Evolutionary conservation across 2,888 invertebrate genomes (phyloP), one percentile per base, ranked within the genome.

Genomic region (Cerceris rybyensis): DNA sequence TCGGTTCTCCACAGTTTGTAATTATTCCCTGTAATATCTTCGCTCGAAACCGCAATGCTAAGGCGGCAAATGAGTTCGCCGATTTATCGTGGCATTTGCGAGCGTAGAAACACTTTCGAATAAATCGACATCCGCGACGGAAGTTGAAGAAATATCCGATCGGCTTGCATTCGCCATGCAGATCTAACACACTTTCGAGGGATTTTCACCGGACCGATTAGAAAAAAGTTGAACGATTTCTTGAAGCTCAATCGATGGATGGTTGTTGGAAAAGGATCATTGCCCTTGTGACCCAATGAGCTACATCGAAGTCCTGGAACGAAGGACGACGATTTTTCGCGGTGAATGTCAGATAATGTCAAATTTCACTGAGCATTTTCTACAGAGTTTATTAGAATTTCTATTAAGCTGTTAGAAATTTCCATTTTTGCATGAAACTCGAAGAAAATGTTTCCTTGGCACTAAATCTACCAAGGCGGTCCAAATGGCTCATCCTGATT

Each of bases 181-280:
- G 71, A 65, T 66, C 60, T 71, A 66, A 71, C 75, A 75, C 43
- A 66, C 71, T 75, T 66, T 59, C 60, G 50, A 64, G 7, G 17
- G n/a, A 52, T 75, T 75, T 75, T 75, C 74, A 64, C 71, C 59
- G 39, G 17, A 9, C 7, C 14, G 70, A 74, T 70, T 63, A 42
- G 13, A 63, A 71, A 64, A 65, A 71, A 1, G 46, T 65, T 65
- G 16, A 57, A 14, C 13, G 57, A 50, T 13, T 28, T 63, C 57
- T 16, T 17, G 63, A 52, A 60, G 59, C 71, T 70, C 52, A 52
- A 70, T 70, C 70, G 17, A 17, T 50, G 39, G 28, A 49, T 11
- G 8, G 46, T 11, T 46, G 11, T 11, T 11, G 46, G 2, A 11
- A 46, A 11, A 46, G 46, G 46, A 46, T 46, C 46, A 6, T 46